Conservation (phyloP, 2,888 invertebrate genomes). For the Zootermopsis nevadensis region DNA sequence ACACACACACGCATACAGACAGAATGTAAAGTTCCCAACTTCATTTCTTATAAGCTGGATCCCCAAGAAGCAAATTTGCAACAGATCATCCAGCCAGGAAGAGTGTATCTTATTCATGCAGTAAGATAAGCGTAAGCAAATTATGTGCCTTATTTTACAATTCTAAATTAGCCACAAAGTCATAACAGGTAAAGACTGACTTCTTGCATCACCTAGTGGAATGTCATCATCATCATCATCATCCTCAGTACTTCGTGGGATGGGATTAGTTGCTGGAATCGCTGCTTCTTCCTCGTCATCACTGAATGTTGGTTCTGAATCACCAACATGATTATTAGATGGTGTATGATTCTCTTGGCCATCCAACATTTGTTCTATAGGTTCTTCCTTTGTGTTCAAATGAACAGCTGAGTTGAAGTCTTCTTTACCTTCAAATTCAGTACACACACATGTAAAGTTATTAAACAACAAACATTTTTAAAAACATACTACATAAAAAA, state of each 20-base stretch:
- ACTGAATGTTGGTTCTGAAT: conserved; percentile 80
- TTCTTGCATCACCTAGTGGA: conserved; percentile 65
- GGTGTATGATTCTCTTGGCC: conserved; percentile 54
- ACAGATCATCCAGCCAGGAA: too few species aligned
- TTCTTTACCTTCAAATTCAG: conserved; percentile 26
- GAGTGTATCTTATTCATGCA: too few species aligned
- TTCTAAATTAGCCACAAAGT: conserved; percentile 34
- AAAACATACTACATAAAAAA: too few species aligned
- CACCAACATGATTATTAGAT: conserved; percentile 49
- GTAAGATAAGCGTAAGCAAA: too few species aligned
- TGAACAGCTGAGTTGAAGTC: conserved; percentile 31
- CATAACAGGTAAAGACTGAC: conserved; percentile 45
- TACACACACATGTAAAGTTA: too few species aligned
- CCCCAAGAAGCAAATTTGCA: too few species aligned
- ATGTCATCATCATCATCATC: conserved; percentile 82
- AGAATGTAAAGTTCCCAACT: too few species aligned
- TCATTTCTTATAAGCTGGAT: too few species aligned
- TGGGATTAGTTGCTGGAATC: background rate
- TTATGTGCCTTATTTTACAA: too few species aligned
- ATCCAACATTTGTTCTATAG: conserved; percentile 53
- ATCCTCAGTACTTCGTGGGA: conserved; percentile 56
- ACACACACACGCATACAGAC: too few species aligned
- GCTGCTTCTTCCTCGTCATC: conserved; percentile 82
- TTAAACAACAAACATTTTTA: too few species aligned
- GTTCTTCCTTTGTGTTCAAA: conserved; percentile 54